Evolutionary conservation across 1,140 invertebrate species (phyloP), one percentile per base, ranked within the genome.

Genomic region (Amphibalanus amphitrite): DNA sequence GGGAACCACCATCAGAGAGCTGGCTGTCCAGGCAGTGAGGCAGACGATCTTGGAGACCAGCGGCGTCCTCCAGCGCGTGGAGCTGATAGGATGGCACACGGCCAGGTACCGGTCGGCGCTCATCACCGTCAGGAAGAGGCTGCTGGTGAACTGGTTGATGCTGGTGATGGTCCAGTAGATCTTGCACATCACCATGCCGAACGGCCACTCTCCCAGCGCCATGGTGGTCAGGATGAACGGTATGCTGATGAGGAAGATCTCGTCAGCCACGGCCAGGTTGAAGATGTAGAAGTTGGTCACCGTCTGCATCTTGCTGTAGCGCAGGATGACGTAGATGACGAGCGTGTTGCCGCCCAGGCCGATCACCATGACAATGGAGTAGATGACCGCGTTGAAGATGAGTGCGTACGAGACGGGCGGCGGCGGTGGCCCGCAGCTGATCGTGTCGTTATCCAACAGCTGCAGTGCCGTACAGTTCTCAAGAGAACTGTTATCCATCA

Each of bases 221-320:
- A 93, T 90, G 0, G 94, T 97, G 0, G 89, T 88, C 25, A 97
- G 88, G 0, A 97, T 81, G 77, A 97, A 94, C 0, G 95, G 95
- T 74, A 98, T 90, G 0, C 93, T 93, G 15, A 95, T 89, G 0
- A 97, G 84, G 78, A 97, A 98, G 75, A 91, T 91, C 76, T 96
- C 92, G 79, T 98, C 95, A 0, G 95, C 94, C 25, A 97, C 88
- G 0, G 95, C 95, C 73, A 98, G 80, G 78, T 97, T 97, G 3
- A 97, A 86, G 71, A 98, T 96, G 80, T 97, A 98, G 83, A 95
- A 91, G 77, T 97, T 97, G 40, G 95, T 97, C 0, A 97, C 94
- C 0, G 94, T 97, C 79, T 97, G 93, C 94, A 97, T 97, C 80
- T 96, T 96, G 29, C 91, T 92, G 81, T 90, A 93, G 6, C 92